Evolutionary conservation across 2,797 vertebrate genomes (phyloP), one percentile per base, ranked within the genome.

Genomic region (Enteromius argenteus): DNA sequence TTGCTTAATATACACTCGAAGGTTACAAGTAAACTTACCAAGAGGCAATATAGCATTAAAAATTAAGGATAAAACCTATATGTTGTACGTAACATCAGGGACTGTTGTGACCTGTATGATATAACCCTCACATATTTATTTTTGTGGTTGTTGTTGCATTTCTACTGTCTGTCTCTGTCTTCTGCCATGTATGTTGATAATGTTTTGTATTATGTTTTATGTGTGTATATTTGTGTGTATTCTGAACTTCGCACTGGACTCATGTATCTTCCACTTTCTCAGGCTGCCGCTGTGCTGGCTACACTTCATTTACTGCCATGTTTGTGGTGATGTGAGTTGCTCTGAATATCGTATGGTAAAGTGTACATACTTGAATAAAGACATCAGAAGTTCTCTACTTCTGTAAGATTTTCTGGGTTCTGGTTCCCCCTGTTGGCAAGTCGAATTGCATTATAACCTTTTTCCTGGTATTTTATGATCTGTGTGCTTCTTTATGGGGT

Each of bases 291-390:
- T 85, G 68, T 75, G 72, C 75, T 87, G 58, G 66, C 74, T 73
- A 13, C 60, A 23, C 79, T 75, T 37, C 56, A 64, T 72, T 62
- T 39, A 49, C 46, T 71, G 66, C 66, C 39, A 5, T 80, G 76
- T 82, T 53, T 75, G 60, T 83, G 67, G 15, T 81, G 73, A 66
- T 82, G 46, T 78, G 14, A 49, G 51, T 64, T 80, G 42, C 66
- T 71, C 35, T 81, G 69, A 67, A 53, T 82, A 66, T 49, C 49
- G 15, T 75, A 78, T 78, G 68, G 30, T 79, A 75, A 51, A 75
- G 44, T 86, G 78, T 88, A 81, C 75, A 81, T 74, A 76, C 51
- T 74, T 81, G 73, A 86, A 86, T 88, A 86, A 87, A 88, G 51
- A 75, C 23, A 51, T 49, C 32, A 42, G 37, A 85, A n/a, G 9